Percentiles rank a stretch among this genome's conserved stretches.
phyloP scores from a whole-genome alignment of 2,888 invertebrate genomes.

The Caradrina kadenii region DNA sequence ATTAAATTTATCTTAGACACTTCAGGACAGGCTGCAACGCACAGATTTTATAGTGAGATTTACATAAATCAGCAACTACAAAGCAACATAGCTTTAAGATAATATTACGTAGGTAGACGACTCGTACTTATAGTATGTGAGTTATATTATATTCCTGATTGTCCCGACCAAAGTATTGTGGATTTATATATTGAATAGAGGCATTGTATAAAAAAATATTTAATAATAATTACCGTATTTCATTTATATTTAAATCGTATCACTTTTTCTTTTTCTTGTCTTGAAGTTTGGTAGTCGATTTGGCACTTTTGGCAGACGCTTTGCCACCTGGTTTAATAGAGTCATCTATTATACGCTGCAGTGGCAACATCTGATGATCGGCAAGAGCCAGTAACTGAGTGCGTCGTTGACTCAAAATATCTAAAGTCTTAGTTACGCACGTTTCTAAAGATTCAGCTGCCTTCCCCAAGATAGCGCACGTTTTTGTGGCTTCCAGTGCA shows the following conservation, averaged over 20 bases:
- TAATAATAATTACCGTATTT: not conserved
- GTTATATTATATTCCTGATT: too few species aligned
- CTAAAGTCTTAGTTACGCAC: constrained; percentile 68
- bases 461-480: constrained; percentile 70
- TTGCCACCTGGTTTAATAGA: constrained; percentile 65
- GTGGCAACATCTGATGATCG: constrained; percentile 71
- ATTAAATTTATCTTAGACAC: constrained; percentile 44
- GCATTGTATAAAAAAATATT: not conserved
- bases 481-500: constrained; percentile 74
- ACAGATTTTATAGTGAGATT: constrained; percentile 23
- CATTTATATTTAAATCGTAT: constrained; percentile 4
- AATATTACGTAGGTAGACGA: too few species aligned
- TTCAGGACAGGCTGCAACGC: constrained; percentile 11
- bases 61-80: too few species aligned
- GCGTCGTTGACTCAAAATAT: constrained; percentile 73
- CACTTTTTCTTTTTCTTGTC: constrained; percentile 69
- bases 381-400: constrained; percentile 72
- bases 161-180: too few species aligned
- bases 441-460: constrained; percentile 77
- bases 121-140: too few species aligned
- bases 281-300: constrained; percentile 43
- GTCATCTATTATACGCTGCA: constrained; percentile 73
- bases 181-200: too few species aligned
- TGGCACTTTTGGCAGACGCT: constrained; percentile 40
- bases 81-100: too few species aligned